Evolutionary conservation across 2,113 vertebrate genomes (phyloP).

Genomic region (Pleuronectes platessa): DNA sequence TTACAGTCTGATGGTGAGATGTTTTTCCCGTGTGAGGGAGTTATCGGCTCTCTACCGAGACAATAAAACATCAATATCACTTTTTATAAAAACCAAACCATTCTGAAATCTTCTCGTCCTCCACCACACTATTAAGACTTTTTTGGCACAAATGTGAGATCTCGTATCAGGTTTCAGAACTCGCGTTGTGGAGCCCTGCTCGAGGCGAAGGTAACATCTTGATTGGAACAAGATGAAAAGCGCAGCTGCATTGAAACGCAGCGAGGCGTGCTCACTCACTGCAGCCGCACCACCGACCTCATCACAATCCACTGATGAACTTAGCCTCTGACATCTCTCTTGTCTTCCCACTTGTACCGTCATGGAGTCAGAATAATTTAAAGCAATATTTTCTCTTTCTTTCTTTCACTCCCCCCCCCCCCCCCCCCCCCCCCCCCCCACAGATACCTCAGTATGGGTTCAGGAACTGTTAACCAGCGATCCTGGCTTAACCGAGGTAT

Average conservation of each 20-base stretch:
- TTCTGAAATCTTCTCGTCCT: slow-evolving; percentile 12
- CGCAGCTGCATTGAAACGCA: slow-evolving; percentile 75
- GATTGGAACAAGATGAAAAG: slow-evolving; percentile 79
- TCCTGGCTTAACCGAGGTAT: neutral
- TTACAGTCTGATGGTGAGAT: slow-evolving; percentile 9
- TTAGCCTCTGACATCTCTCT: slow-evolving; percentile 81
- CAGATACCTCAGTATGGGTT: slow-evolving; percentile 9
- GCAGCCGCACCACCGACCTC: slow-evolving; percentile 72
- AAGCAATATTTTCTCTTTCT: slow-evolving; percentile 61
- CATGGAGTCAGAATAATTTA: slow-evolving; percentile 67
- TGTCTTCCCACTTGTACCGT: slow-evolving; percentile 70
- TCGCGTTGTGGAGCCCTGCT: slow-evolving; percentile 30
- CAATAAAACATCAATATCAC: neutral
- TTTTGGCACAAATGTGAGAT: slow-evolving; percentile 41
- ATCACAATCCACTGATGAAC: slow-evolving; percentile 80
- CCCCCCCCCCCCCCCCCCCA: neutral
- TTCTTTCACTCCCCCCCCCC: neutral
- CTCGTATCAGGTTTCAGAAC: slow-evolving; percentile 35
- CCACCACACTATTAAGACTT: slow-evolving; percentile 15
- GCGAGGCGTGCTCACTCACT: slow-evolving; percentile 73
- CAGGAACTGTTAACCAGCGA: slow-evolving; percentile 32
- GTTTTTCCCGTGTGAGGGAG: neutral
- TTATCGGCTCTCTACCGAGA: slow-evolving; percentile 11
- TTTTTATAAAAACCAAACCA: slow-evolving; percentile 6
- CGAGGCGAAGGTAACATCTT: slow-evolving; percentile 74